Evolutionary conservation across 1,140 invertebrate genomes (phyloP).

Genomic region (Zaprionus ghesquierei): DNA sequence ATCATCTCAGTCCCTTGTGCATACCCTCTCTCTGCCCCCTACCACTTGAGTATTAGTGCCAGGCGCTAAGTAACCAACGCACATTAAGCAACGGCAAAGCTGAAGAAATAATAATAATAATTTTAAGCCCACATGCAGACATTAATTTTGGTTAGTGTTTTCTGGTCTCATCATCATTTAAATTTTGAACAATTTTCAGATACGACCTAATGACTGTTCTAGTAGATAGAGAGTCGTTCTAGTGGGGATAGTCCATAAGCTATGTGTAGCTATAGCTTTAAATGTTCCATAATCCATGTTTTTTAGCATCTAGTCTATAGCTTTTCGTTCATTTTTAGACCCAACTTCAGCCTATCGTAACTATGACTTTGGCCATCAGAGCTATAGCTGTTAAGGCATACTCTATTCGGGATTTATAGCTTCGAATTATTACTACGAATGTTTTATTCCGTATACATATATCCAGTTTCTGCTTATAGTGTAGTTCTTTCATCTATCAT

Average conservation of each 20-base stretch:
- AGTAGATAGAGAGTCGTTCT: not conserved
- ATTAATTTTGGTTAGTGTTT: constrained; percentile 34
- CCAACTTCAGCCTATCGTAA: no score
- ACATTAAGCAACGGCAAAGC: constrained; percentile 20
- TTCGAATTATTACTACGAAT: no score
- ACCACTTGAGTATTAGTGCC: not conserved
- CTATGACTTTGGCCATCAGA: no score
- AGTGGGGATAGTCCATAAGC: not conserved
- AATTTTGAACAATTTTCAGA: constrained; percentile 13
- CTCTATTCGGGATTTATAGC: no score
- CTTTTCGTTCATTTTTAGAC: no score
- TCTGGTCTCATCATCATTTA: constrained; percentile 27
- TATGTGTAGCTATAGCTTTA: no score
- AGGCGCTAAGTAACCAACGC: constrained; percentile 14
- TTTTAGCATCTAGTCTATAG: no score
- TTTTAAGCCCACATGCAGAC: constrained; percentile 50
- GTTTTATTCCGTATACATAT: no score
- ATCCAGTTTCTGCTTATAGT: no score
- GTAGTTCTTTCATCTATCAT: no score
- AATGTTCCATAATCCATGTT: no score
- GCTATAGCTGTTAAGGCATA: no score
- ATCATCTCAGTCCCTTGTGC: constrained; percentile 36
- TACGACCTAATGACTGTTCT: not conserved
- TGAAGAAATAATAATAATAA: constrained; percentile 44
- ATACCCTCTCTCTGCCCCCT: constrained; percentile 8